These are phyloP conservation scores for Lochmaea crataegi DNA, from an alignment of 2,888 invertebrate genomes.

Conservation along the genomic window DNA sequence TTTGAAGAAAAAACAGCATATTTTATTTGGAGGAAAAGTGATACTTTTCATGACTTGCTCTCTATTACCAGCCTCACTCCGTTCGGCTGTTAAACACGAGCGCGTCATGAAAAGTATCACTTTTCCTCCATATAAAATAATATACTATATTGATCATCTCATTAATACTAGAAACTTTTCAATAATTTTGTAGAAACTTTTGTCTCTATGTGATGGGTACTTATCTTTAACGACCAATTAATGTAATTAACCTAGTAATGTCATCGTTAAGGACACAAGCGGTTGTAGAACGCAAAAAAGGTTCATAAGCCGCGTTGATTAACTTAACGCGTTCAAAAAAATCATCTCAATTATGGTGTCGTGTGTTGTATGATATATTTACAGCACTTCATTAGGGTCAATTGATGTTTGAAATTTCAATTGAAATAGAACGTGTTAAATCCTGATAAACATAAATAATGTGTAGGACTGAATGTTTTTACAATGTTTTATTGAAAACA, in stretches of 20 bases:
- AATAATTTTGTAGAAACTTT: not conserved
- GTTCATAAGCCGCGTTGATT: slow-evolving; percentile 25
- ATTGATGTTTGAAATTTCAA: slow-evolving; percentile 36
- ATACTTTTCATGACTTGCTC: too few relatives aligned
- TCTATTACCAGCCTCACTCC: too few relatives aligned
- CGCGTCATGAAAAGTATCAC: too few relatives aligned
- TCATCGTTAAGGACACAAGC: slow-evolving; percentile 23
- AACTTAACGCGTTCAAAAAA: slow-evolving; percentile 32
- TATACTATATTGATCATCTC: not conserved
- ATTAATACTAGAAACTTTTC: not conserved
- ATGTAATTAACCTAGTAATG: slow-evolving; percentile 33
- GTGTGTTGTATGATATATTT: slow-evolving; percentile 35
- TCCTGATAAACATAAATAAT: slow-evolving; percentile 25
- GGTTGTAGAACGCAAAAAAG: slow-evolving; percentile 31
- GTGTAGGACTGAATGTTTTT: slow-evolving; percentile 2
- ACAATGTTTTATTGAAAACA: not conserved
- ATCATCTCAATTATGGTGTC: slow-evolving; percentile 37
- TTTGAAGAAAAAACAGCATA: too few relatives aligned
- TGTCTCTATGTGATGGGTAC: slow-evolving; percentile 3
- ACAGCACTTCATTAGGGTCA: slow-evolving; percentile 38
- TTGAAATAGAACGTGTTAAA: slow-evolving; percentile 31
- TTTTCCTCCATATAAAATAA: too few relatives aligned
- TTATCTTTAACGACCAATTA: slow-evolving; percentile 23
- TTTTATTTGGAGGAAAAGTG: too few relatives aligned
- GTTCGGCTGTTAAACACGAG: too few relatives aligned